A percentile compares a stretch with the other conserved stretches of the same genome.
phyloP scores from a whole-genome alignment of 1,140 invertebrate species.

The Akabosia matsudoensis region DNA sequence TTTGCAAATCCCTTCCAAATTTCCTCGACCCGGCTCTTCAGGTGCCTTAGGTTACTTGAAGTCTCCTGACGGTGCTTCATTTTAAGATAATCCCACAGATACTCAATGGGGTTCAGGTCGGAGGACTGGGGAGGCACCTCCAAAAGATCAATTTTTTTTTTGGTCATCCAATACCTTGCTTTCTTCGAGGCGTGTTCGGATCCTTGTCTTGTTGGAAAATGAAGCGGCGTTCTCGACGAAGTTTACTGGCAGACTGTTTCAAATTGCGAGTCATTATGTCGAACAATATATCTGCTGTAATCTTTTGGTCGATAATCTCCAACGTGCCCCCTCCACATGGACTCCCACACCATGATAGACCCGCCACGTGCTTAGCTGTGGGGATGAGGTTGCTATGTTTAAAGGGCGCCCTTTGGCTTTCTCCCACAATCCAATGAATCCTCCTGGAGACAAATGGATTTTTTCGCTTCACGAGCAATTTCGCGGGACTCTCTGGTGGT shows the following conservation, averaged over 20 bases:
- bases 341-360: conserved; percentile 50
- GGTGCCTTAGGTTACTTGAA: background rate
- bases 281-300: conserved; percentile 24
- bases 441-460: background rate
- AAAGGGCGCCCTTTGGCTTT: conserved; percentile 38
- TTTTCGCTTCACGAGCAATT: background rate
- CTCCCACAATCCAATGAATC: conserved; percentile 36
- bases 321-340: conserved; percentile 48
- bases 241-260: conserved; percentile 39
- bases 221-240: conserved; percentile 33
- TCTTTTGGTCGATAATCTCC: conserved; percentile 45
- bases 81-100: conserved; percentile 46
- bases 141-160: conserved; percentile 46
- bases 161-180: conserved; percentile 45
- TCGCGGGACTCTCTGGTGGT: too few species aligned
- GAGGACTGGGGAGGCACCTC: conserved; percentile 49
- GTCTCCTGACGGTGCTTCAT: background rate
- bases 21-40: background rate
- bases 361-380: conserved; percentile 51
- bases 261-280: conserved; percentile 44
- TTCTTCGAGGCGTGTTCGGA: conserved; percentile 49
- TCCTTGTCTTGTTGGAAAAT: conserved; percentile 50
- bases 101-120: conserved; percentile 51
- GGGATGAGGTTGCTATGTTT: conserved; percentile 37
- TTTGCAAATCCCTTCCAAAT: background rate